Base-by-base conservation (phyloP, 92 coral and sea anemone species). In the Umimayanthus kanabou region DNA sequence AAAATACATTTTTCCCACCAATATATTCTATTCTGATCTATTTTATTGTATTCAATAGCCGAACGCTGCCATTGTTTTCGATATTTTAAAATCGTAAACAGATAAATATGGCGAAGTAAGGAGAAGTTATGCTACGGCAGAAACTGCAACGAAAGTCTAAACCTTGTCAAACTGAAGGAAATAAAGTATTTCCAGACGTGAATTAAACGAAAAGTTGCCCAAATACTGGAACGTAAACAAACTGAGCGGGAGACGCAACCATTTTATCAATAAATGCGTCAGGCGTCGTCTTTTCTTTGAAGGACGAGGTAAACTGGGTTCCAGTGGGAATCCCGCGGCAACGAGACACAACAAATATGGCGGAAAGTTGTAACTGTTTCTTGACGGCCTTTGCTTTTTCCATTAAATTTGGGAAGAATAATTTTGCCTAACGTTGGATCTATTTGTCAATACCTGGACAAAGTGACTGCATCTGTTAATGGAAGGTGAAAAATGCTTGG, bases 301-400 rank as follows among this genome's bases (percentile, higher is more conserved):
- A 39, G 80, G 29, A 42, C 83, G 77, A 39, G 80, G 65, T 4
- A 78, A 16, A 67, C 93, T 94, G 95, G 92, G 95, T 86, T 65
- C 94, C 50, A 85, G 10, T 72, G 40, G 22, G 79, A 80, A 73
- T 80, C 91, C 61, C 95, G 89, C 92, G 93, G 98, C 92, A 93
- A 94, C 95, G 90, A 77, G 89, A 76, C 23, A 82, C 81, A 94
- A 94, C 98, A 93, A 94, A 94, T 88, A 94, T 94, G 98, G 98
- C 98, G 95, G 89, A 85, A 78, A 55, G 65, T 73, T 37, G 39
- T 5, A 65, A 85, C 76, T 4, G 64, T 37, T 82, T 69, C 23
- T 82, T 5, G 76, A 43, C 6, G 9, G 5, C 33, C 22, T 5
- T 57, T 33, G 72, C 49, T 40, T 81, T 81, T 13, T 15, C 33